These are phyloP conservation scores for Litocranius walleri DNA, from an alignment of 2,113 vertebrate species.

Conservation along the genomic window DNA sequence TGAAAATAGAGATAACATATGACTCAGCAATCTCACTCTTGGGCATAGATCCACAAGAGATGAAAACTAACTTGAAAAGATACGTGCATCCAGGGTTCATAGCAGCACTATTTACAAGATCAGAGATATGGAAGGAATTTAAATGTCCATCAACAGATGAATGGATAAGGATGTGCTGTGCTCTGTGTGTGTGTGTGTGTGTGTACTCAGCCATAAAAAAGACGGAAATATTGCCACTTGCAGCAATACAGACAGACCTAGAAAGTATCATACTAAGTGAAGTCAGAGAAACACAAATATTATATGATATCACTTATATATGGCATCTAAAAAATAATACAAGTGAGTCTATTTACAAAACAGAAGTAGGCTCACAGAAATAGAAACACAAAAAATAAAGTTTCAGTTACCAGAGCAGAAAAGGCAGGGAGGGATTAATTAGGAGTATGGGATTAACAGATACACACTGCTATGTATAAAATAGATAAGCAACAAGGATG, in stretches of 20 bases:
- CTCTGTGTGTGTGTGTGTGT: not conserved
- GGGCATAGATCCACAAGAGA: not conserved
- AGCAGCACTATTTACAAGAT: not conserved
- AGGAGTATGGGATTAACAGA: not conserved
- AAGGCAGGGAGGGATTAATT: not conserved
- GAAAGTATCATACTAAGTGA: not conserved
- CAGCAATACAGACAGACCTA: not conserved
- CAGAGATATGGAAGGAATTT: not conserved
- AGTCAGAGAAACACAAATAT: not conserved
- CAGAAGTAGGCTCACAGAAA: not conserved
- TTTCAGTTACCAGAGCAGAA: not conserved
- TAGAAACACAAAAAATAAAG: not conserved
- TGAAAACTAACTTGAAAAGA: not conserved
- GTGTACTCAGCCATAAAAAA: not conserved
- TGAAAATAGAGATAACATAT: not conserved
- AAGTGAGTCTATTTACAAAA: not conserved
- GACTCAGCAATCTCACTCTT: not conserved
- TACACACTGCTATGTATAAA: not conserved
- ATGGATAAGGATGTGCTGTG: not conserved
- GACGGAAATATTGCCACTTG: not conserved
- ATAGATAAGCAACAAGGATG: not conserved
- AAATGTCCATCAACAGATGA: not conserved
- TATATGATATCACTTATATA: not conserved
- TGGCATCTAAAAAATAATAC: not conserved
- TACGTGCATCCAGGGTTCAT: not conserved